These are phyloP conservation scores for Apis dorsata DNA, from an alignment of 1,140 invertebrate genomes.

Conservation along the genomic window DNA sequence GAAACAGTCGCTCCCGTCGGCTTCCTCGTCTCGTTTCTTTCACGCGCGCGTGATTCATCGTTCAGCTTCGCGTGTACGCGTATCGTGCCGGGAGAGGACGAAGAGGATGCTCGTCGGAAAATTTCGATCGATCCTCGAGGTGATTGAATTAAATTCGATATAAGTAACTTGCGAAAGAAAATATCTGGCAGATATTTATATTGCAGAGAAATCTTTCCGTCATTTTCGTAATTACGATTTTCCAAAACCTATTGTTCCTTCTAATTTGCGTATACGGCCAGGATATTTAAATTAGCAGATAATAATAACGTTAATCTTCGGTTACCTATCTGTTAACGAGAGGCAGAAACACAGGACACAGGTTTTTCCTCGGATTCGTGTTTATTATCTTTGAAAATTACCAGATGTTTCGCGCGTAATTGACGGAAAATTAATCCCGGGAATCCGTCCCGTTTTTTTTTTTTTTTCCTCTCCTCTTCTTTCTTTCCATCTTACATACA, in stretches of 20 bases:
- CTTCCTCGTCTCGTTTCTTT: constrained; percentile 1
- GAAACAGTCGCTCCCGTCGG: background rate
- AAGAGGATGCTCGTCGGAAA: background rate
- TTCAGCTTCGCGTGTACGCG: constrained; percentile 21
- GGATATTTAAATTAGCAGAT: constrained; percentile 14
- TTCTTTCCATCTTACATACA: constrained; percentile 14
- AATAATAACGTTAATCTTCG: constrained; percentile 7
- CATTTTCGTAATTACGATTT: too few species aligned
- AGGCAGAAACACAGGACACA: background rate
- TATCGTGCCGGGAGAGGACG: constrained; percentile 14
- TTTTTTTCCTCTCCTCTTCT: background rate
- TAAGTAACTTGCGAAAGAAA: background rate
- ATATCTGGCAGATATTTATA: too few species aligned
- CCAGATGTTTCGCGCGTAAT: constrained; percentile 48
- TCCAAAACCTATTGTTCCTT: background rate
- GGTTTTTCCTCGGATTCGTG: constrained; percentile 49
- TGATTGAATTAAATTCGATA: background rate
- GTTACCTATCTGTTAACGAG: constrained; percentile 31
- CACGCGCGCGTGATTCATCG: constrained; percentile 48
- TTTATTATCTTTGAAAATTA: constrained; percentile 47
- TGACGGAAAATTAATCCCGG: constrained; percentile 55
- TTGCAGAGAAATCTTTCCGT: too few species aligned
- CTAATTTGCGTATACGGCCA: background rate
- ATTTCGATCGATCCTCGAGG: background rate
- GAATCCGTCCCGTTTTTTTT: constrained; percentile 18